phyloP scores from a whole-genome alignment of 2,797 vertebrate genomes.

The Furcifer pardalis region DNA sequence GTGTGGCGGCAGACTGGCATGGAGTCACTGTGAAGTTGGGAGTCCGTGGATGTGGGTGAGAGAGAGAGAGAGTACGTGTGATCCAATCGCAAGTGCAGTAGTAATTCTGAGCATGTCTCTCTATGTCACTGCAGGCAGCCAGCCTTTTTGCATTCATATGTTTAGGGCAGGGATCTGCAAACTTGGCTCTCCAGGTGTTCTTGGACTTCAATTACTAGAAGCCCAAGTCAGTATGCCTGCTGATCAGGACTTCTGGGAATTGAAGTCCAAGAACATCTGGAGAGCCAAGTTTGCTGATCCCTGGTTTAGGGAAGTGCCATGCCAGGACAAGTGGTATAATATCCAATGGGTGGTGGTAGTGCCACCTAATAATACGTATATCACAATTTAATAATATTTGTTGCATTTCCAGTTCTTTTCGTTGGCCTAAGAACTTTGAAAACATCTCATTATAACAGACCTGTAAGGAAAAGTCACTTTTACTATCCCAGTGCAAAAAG shows the following conservation, averaged over 20 bases:
- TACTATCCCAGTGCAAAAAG: background rate
- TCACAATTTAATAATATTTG: too few relatives aligned
- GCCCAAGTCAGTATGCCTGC: too few relatives aligned
- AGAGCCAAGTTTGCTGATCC: too few relatives aligned
- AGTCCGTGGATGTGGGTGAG: background rate
- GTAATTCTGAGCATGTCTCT: background rate
- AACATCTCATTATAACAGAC: background rate
- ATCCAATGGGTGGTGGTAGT: background rate
- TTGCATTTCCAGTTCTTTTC: too few relatives aligned
- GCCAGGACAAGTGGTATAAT: background rate
- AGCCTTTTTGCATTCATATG: background rate
- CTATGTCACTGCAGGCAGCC: background rate
- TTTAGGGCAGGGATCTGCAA: too few relatives aligned
- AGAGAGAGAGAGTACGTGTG: background rate
- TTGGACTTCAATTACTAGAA: too few relatives aligned
- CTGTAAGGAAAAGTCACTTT: background rate
- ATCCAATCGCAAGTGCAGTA: background rate
- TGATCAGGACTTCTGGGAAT: too few relatives aligned
- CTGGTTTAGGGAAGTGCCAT: too few relatives aligned
- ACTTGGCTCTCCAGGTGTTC: too few relatives aligned
- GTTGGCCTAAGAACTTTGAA: background rate
- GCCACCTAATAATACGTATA: background rate
- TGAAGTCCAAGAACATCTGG: too few relatives aligned
- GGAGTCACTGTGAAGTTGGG: background rate
- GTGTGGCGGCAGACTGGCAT: background rate